These are phyloP conservation scores for Agapetus fuscipes DNA, from an alignment of 2,888 invertebrate genomes.

Conservation along the genomic window DNA sequence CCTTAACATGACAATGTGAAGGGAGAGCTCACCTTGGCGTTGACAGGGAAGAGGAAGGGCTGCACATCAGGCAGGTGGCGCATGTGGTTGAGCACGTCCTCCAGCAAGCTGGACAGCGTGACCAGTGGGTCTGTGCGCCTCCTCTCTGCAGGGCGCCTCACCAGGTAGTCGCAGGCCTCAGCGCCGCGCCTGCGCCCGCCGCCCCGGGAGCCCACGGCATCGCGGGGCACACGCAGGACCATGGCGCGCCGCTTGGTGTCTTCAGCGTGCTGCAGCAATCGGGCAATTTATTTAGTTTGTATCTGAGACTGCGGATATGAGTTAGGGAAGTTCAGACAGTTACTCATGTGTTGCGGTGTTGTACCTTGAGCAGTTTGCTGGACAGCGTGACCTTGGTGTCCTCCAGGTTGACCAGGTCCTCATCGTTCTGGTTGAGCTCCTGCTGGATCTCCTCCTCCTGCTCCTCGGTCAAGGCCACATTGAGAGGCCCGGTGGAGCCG, in stretches of 20 bases:
- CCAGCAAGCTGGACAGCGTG: slow-evolving; percentile 83
- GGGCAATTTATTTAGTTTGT: too few species aligned
- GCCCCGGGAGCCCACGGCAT: slow-evolving; percentile 54
- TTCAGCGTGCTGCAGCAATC: slow-evolving; percentile 69
- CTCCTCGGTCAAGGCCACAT: slow-evolving; percentile 68
- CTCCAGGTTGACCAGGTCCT: slow-evolving; percentile 85
- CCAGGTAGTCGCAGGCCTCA: slow-evolving; percentile 71
- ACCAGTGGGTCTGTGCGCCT: slow-evolving; percentile 94
- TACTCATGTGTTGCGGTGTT: too few species aligned
- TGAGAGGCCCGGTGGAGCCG: slow-evolving; percentile 50
- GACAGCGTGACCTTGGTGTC: slow-evolving; percentile 90
- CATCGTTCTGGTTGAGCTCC: slow-evolving; percentile 67
- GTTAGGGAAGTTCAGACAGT: too few species aligned
- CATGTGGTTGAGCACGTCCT: slow-evolving; percentile 87
- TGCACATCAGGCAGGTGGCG: slow-evolving; percentile 85
- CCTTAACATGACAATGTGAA: too few species aligned
- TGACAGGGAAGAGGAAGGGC: slow-evolving; percentile 91
- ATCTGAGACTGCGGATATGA: too few species aligned
- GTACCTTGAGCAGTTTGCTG: slow-evolving; percentile 75
- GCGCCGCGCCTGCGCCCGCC: slow-evolving; percentile 33
- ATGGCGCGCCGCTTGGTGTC: slow-evolving; percentile 72
- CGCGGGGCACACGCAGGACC: slow-evolving; percentile 69
- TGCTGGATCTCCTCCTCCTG: slow-evolving; percentile 74
- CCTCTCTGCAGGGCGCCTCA: slow-evolving; percentile 77
- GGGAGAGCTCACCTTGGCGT: slow-evolving; percentile 68